phyloP scores from a whole-genome alignment of 2,888 invertebrate species.

The Leucozona laternaria region DNA sequence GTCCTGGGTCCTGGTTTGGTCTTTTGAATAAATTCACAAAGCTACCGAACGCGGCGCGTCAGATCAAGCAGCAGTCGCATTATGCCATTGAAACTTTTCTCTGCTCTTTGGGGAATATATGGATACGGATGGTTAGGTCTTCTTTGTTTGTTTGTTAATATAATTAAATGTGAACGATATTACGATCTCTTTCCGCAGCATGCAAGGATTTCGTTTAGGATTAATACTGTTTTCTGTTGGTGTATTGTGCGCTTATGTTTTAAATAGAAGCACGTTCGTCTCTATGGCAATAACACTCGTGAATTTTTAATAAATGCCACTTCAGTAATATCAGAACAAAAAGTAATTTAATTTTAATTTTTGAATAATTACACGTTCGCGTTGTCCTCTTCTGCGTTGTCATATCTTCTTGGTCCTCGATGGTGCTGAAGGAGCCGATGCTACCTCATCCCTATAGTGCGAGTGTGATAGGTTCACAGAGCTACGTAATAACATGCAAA shows the following conservation, averaged over 20 bases:
- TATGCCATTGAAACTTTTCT: conserved; percentile 12
- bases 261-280: conserved; percentile 54
- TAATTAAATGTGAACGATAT: conserved; percentile 52
- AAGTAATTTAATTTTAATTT: conserved; percentile 75
- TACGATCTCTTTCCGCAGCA: not conserved
- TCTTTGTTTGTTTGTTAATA: conserved; percentile 56
- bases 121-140: conserved; percentile 15
- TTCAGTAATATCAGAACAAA: conserved; percentile 71
- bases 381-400: conserved; percentile 24
- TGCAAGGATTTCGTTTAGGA: conserved; percentile 21
- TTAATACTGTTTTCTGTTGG: not conserved
- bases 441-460: not conserved
- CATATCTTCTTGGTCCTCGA: not conserved
- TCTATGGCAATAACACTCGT: conserved; percentile 59
- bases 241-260: conserved; percentile 6
- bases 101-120: not conserved
- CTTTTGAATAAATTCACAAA: conserved; percentile 47
- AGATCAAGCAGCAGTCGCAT: conserved; percentile 9
- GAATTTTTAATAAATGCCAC: conserved; percentile 73
- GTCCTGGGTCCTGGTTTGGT: no score
- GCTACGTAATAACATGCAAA: conserved; percentile 70
- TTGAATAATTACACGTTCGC: conserved; percentile 73
- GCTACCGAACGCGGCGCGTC: not conserved
- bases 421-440: conserved; percentile 11
- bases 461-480: conserved; percentile 12